Percentiles rank a stretch among this genome's conserved stretches.
Evolutionary conservation across 2,113 vertebrate genomes (phyloP).

Genomic region (Epinephelus lanceolatus): DNA sequence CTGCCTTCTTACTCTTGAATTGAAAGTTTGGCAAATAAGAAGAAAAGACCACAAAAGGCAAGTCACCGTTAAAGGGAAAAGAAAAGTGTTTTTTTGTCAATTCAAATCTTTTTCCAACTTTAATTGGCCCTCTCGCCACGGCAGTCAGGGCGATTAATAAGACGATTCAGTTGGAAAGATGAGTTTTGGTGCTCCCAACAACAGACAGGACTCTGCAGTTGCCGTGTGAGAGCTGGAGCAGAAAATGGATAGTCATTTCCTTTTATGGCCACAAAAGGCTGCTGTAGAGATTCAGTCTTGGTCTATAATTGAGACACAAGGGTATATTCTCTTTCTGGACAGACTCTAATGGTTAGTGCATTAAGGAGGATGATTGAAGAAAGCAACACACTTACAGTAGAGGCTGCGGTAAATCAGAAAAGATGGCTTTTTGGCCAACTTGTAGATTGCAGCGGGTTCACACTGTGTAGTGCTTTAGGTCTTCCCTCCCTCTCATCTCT

Average conservation of each 20-base stretch:
- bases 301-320: conserved; percentile 83
- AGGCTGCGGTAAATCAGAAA: conserved; percentile 77
- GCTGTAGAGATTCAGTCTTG: conserved; percentile 70
- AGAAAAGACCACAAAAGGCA: conserved; percentile 26
- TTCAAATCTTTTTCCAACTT: conserved; percentile 68
- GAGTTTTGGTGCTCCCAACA: conserved; percentile 65
- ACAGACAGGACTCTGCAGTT: conserved; percentile 47
- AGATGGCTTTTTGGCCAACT: conserved; percentile 76
- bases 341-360: conserved; percentile 82
- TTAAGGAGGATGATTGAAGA: conserved; percentile 83
- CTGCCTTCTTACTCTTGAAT: not conserved
- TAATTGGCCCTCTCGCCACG: conserved; percentile 69
- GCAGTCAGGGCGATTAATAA: conserved; percentile 69
- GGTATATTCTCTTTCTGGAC: conserved; percentile 81
- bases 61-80: conserved; percentile 9
- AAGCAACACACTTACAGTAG: conserved; percentile 77
- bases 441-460: conserved; percentile 70
- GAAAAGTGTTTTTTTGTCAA: conserved; percentile 37
- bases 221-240: conserved; percentile 74
- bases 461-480: conserved; percentile 61
- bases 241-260: conserved; percentile 80
- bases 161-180: conserved; percentile 67
- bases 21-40: conserved; percentile 50
- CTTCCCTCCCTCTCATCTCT: conserved; percentile 58
- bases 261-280: conserved; percentile 75